These are phyloP conservation scores for Thecocarcelia acutangulata DNA, from an alignment of 2,888 invertebrate species.

Conservation along the genomic window DNA sequence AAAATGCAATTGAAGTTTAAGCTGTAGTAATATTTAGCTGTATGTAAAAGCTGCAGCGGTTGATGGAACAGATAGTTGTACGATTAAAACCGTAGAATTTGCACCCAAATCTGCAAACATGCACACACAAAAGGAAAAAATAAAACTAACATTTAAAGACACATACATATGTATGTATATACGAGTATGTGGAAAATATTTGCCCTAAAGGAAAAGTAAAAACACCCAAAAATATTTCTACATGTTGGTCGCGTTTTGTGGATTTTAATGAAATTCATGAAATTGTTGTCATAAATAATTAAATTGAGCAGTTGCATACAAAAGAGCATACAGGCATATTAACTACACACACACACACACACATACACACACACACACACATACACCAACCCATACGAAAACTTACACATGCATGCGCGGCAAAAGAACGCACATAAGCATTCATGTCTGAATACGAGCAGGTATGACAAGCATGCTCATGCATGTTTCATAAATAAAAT, in stretches of 20 bases:
- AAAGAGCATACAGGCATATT: slow-evolving; percentile 52
- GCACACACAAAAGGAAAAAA: too few relatives aligned
- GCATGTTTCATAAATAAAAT: neutral
- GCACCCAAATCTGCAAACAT: neutral
- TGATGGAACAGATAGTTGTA: slow-evolving; percentile 18
- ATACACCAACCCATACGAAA: too few relatives aligned
- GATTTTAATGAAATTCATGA: slow-evolving; percentile 79
- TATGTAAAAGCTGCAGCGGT: neutral
- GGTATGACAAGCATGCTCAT: slow-evolving; percentile 31
- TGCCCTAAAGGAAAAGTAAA: slow-evolving; percentile 35
- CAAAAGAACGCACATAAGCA: neutral
- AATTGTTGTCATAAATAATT: slow-evolving; percentile 79
- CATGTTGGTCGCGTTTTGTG: slow-evolving; percentile 71
- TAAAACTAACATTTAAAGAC: neutral
- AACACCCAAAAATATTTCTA: slow-evolving; percentile 53
- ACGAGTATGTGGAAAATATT: neutral
- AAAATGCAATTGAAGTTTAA: slow-evolving; percentile 30
- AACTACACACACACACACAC: slow-evolving; percentile 20
- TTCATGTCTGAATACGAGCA: neutral
- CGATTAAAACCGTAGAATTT: slow-evolving; percentile 7
- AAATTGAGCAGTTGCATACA: slow-evolving; percentile 73
- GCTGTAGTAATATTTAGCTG: neutral
- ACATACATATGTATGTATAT: too few relatives aligned
- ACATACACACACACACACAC: neutral
- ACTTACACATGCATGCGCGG: neutral